Percentiles rank a stretch among this genome's conserved stretches.
These are phyloP conservation scores for Dendropsophus ebraccatus DNA, from an alignment of 2,113 vertebrate species.

Conservation along the genomic window DNA sequence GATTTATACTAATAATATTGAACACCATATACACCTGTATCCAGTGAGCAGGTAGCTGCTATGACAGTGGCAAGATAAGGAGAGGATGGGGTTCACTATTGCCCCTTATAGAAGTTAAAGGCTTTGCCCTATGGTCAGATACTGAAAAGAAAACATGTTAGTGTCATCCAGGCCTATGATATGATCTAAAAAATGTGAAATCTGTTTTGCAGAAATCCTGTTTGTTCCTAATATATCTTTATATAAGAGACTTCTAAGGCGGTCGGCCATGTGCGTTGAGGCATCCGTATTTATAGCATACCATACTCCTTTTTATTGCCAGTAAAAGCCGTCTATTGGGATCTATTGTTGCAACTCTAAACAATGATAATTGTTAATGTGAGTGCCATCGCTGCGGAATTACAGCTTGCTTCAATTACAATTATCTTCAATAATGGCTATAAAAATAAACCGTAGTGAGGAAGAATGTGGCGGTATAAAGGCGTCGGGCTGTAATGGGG, in stretches of 20 bases:
- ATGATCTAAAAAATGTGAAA: background rate
- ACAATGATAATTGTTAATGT: constrained; percentile 9
- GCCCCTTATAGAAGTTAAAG: too few species aligned
- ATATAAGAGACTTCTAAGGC: background rate
- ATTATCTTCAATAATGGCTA: constrained; percentile 6
- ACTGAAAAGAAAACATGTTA: too few species aligned
- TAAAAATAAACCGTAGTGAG: constrained; percentile 40
- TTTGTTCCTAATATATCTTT: background rate
- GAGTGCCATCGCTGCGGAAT: background rate
- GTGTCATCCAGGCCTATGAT: too few species aligned
- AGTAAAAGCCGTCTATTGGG: background rate
- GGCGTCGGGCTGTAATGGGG: background rate
- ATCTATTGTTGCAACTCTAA: constrained; percentile 16
- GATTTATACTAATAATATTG: background rate
- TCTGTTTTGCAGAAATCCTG: background rate
- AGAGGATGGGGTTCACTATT: too few species aligned
- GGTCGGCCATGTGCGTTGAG: background rate
- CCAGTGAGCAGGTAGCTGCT: too few species aligned
- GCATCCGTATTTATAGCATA: constrained; percentile 16
- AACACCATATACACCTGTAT: background rate
- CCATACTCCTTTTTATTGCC: constrained; percentile 11
- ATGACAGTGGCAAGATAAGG: too few species aligned
- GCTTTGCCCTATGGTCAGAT: too few species aligned
- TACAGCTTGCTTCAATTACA: constrained; percentile 39
- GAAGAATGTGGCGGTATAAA: constrained; percentile 21